These are phyloP conservation scores for Butorides virescens DNA, from an alignment of 2,113 vertebrate species.

Conservation along the genomic window DNA sequence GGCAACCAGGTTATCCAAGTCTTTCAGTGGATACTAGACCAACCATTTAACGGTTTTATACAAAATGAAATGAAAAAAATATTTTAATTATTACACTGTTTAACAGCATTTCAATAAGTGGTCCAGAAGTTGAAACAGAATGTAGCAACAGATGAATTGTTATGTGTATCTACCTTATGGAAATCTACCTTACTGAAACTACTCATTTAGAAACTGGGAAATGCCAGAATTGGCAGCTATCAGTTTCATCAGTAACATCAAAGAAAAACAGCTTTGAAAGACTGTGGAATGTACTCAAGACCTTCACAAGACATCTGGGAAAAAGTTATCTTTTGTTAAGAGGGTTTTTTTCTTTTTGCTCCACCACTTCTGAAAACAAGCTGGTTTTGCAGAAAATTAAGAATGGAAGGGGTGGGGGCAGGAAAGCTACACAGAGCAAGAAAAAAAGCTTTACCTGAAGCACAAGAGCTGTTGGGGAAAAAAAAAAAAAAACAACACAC, in stretches of 20 bases:
- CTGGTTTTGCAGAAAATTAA: not conserved
- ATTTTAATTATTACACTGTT: not conserved
- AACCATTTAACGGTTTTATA: not conserved
- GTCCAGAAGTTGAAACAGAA: not conserved
- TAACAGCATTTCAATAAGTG: not conserved
- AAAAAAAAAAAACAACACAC: too few species aligned
- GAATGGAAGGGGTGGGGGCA: not conserved
- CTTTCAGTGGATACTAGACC: not conserved
- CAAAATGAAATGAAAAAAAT: not conserved
- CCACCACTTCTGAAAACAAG: not conserved
- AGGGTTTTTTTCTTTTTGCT: not conserved
- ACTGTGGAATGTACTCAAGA: not conserved
- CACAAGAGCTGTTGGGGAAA: not conserved
- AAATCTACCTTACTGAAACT: not conserved
- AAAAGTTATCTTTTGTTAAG: not conserved
- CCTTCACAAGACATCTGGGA: not conserved
- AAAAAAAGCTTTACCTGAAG: not conserved
- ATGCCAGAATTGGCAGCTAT: not conserved
- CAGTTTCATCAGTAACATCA: not conserved
- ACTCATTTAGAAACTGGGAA: not conserved
- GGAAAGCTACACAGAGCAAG: not conserved
- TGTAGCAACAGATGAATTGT: not conserved
- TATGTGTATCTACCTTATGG: not conserved
- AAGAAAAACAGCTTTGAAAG: not conserved
- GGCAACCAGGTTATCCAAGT: not conserved